These are phyloP conservation scores for Cettia cetti DNA, from an alignment of 2,113 vertebrate genomes.

Conservation along the genomic window DNA sequence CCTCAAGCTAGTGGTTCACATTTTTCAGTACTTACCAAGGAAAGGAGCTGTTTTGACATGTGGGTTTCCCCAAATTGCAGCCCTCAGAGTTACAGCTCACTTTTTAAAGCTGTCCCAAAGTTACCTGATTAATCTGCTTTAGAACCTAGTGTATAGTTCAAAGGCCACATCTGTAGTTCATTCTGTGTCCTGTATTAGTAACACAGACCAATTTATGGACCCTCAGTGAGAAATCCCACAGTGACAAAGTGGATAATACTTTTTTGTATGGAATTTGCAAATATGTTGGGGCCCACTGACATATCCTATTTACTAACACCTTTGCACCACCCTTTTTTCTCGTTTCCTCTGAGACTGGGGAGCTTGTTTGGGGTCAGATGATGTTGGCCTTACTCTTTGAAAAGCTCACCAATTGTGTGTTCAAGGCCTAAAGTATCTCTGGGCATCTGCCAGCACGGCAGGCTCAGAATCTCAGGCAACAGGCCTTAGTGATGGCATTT, in stretches of 20 bases:
- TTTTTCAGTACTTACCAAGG: not conserved
- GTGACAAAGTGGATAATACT: not conserved
- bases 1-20: not conserved
- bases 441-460: not conserved
- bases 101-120: not conserved
- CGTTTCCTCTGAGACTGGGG: not conserved
- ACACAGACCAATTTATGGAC: not conserved
- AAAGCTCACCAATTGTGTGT: not conserved
- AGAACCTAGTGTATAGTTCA: not conserved
- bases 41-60: not conserved
- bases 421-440: not conserved
- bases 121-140: not conserved
- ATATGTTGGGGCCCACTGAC: not conserved
- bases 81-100: not conserved
- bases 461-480: not conserved
- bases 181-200: not conserved
- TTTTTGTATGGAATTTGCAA: not conserved
- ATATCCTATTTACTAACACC: not conserved
- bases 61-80: not conserved
- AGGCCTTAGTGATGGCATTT: constrained; percentile 10
- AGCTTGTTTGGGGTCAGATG: not conserved
- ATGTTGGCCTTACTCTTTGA: not conserved
- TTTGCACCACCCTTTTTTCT: not conserved
- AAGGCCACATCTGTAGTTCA: not conserved
- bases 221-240: not conserved